Evolutionary conservation across 1,140 invertebrate species (phyloP).

Genomic region (Drosophila sucinea): DNA sequence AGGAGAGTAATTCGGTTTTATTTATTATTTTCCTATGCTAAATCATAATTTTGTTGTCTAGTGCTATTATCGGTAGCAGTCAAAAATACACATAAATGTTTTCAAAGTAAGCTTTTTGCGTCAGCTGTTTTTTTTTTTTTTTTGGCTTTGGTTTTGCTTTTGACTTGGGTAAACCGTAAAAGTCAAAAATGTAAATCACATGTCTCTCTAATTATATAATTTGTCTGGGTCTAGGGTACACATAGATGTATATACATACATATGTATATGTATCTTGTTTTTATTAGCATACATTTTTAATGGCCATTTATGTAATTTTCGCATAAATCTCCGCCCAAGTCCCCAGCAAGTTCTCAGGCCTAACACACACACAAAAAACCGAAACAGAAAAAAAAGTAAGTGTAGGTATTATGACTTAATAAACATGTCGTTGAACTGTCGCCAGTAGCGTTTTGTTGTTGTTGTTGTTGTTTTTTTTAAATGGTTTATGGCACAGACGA

Average conservation of each 20-base stretch:
- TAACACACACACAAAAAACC: conserved; percentile 5
- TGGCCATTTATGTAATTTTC: conserved; percentile 73
- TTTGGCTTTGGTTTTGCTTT: neutral
- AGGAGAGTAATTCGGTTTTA: no score
- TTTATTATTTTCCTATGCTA: no score
- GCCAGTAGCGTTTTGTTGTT: conserved; percentile 49
- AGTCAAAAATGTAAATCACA: conserved; percentile 29
- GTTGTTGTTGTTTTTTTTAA: conserved; percentile 26
- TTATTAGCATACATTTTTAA: conserved; percentile 78
- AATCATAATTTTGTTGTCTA: neutral
- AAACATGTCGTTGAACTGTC: conserved; percentile 81
- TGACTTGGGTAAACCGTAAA: neutral
- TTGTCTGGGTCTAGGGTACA: conserved; percentile 37
- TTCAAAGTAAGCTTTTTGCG: neutral
- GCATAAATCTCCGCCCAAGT: conserved; percentile 66
- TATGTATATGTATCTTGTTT: conserved; percentile 42
- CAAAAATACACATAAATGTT: neutral
- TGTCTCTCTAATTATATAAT: conserved; percentile 69
- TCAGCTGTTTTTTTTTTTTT: neutral
- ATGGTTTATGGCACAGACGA: conserved; percentile 54
- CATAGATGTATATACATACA: neutral
- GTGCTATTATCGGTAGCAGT: neutral
- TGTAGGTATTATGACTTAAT: conserved; percentile 69
- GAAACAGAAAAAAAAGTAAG: neutral
- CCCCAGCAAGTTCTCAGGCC: conserved; percentile 63